Evolutionary conservation across 2,113 vertebrate genomes (phyloP).

Genomic region (Tychaedon coryphoeus): DNA sequence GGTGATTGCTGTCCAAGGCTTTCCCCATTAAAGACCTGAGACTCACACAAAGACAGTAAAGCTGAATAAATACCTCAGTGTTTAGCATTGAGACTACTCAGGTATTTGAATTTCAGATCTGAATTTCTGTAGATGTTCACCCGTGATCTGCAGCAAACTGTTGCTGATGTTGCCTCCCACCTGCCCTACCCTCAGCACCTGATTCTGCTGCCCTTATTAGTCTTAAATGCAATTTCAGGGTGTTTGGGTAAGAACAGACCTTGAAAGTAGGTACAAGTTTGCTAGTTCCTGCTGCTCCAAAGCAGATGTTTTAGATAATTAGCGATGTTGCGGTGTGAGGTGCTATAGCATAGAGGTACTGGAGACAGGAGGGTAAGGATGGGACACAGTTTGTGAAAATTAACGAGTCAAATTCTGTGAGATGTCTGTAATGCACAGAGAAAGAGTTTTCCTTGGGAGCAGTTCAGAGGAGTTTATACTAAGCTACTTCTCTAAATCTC

Average conservation of each 20-base stretch:
- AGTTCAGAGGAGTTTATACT: slow-evolving; percentile 35
- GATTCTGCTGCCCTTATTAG: not conserved
- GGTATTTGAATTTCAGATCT: not conserved
- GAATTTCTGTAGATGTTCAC: not conserved
- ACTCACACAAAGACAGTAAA: not conserved
- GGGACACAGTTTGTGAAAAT: not conserved
- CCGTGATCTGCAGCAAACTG: not conserved
- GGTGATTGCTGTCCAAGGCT: not conserved
- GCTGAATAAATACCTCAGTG: not conserved
- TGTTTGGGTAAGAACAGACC: not conserved
- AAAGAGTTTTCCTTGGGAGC: not conserved
- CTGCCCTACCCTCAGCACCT: not conserved
- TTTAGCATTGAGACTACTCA: not conserved
- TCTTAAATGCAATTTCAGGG: not conserved
- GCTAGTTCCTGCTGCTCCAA: not conserved
- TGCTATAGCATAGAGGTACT: not conserved
- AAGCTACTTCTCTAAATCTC: slow-evolving; percentile 64
- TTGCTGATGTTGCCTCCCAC: not conserved
- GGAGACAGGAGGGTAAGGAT: not conserved
- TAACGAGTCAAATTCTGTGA: not conserved
- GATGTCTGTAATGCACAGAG: not conserved
- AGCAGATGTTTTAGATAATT: not conserved
- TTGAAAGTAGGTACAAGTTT: not conserved
- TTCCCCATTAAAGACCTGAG: not conserved
- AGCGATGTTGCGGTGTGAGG: not conserved